Base-by-base conservation (phyloP, 2,888 invertebrate genomes). In the Xestia sexstrigata region DNA sequence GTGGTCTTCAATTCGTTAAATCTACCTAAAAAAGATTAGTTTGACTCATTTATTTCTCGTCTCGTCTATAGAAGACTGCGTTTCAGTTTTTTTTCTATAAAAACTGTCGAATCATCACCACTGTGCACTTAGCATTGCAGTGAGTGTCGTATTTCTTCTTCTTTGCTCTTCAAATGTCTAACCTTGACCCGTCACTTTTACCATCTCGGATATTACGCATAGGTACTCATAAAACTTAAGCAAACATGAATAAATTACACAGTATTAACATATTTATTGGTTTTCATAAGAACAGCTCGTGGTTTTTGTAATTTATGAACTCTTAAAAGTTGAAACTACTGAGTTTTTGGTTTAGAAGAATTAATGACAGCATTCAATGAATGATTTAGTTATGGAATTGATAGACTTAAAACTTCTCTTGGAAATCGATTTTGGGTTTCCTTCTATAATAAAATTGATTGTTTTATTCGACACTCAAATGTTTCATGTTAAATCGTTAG, bases 171-270 rank as follows among this genome's bases (percentile, higher is more conserved):
- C 62, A 79, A 70, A 47, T 47, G 23, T 47, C 20, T 70, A 76
- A 78, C 87, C 85, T 85, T 87, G 87, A 83, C 81, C 80, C 49
- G 60, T 60, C 66, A 83, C 81, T 88, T 85, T 81, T 74, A 82
- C 79, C 67, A 55, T 69, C 63, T 73, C 52, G 11, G 15, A 67
- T 66, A 72, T 68, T 85, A 85, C 70, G 52, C 69, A 82, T 73
- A 55, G 42, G 9, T n/a, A 15, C 49, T 73, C 45, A 52, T 58
- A 52, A 73, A 70, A 58, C 52, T 84, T 79, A 58, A 71, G 77
- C 74, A 70, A 85, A 74, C 72, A 70, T 66, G 78, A 74, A 85
- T 85, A 81, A 69, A 81, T 83, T 85, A 70, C 13, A 39, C 15
- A 23, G 35, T 35, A 74, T 77, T 73, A 49, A 70, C 65, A 73